Evolutionary conservation across 1,140 invertebrate species (phyloP), one percentile per base, ranked within the genome.

Genomic region (Drosophila lacteicornis): DNA sequence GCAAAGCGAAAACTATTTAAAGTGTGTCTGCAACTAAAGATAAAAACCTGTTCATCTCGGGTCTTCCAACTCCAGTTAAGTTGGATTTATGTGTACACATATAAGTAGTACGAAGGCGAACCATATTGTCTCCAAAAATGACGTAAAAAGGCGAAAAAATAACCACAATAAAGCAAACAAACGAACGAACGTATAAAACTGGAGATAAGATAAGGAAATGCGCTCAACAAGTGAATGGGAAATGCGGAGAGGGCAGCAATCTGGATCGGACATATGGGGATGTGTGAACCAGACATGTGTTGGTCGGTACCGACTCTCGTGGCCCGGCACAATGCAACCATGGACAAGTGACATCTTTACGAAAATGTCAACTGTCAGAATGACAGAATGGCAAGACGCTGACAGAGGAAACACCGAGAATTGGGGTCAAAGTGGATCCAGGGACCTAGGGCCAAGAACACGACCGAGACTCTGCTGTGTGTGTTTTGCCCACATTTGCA

Each of bases 181-280:
- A 56, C 36, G 53, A 68, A 60, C 75, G 62, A 80, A 78, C 84
- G 75, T 62, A 87, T 79, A 83, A 80, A 87, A 69, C 55, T 38
- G 42, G 9, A 83, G 84, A 88, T 88, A 90, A 88, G 84, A 88
- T 88, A 88, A 88, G 73, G 51, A 71, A 81, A 80, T 36, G 61
- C 80, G 85, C 69, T 90, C 84, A 88, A 88, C 84, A 88, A 88
- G 84, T 88, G 84, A 88, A 88, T 84, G 85, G 73, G 62, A 51
- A 42, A 25, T 17, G 25, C 66, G 15, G 45, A 38, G 58, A 27
- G 36, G 51, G 27, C 27, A n/a, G 30, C 40, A 46, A 33, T 25
- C 33, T 40, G 63, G 17, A 36, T 45, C 15, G 11, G 40, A 22
- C 43, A 49, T 42, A 71, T 43, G 55, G 51, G 50, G 38, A 47